Base-by-base conservation (phyloP, 2,888 invertebrate species). In the Protonemura montana region DNA sequence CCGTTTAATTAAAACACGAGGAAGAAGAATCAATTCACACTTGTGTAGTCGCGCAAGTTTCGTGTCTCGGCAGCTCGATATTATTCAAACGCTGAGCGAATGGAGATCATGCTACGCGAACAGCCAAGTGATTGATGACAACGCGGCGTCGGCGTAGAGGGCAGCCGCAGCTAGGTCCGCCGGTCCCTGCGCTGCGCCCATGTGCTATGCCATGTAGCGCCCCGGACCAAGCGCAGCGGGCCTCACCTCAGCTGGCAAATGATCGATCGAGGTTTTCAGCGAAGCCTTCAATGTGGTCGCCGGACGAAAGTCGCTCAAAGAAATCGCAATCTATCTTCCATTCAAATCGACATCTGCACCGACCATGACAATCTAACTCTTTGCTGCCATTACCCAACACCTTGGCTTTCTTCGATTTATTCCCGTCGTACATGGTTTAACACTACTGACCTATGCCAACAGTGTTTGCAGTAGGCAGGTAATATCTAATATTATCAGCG, bases 401-500 rank as follows among this genome's bases (percentile, higher is more conserved):
- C 13, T 59, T 13, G 59, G 59, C 59, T 59, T 59, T 59, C 59
- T 59, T 59, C 59, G 59, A 59, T 59, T 59, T 59, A 59, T 59
- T 59, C 59, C 59, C 59, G 59, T 59, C 59, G 59, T 59, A 59
- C 21, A 59, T 59, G 59, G 6, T 81, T 29, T 81, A 30, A n/a
- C 81, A 81, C 21, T 13, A 29, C 81, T 81, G 81, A 81, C 81
- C 81, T 81, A 81, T 81, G 30, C 21, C 81, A 81, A 27, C 29
- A 29, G 6, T 29, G 81, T 81, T 81, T 81, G 81, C 29, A 28
- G 29, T 30, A 81, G 81, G 30, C 29, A 59, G 3, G 59, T 59
- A 59, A 59, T 59, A 59, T 59, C 59, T 59, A 29, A 81, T 81
- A 81, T 81, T 81, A 81, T 81, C 81, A 30, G 81, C 78, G 25